These are phyloP conservation scores for Manis javanica DNA, from an alignment of 2,797 vertebrate species.

Conservation along the genomic window DNA sequence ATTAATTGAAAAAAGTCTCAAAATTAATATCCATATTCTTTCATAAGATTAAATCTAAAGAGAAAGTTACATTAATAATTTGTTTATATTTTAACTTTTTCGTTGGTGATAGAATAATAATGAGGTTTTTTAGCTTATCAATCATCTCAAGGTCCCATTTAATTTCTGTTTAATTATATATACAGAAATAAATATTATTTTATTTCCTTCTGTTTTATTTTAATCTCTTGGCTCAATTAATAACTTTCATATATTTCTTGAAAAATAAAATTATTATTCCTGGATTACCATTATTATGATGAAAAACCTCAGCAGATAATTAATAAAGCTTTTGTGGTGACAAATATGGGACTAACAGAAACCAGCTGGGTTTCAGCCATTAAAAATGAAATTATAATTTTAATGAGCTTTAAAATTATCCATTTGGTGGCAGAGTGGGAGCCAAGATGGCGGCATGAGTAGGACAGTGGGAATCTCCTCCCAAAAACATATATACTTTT, in stretches of 20 bases:
- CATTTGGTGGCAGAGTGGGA: too few species aligned
- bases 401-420: conserved; percentile 82
- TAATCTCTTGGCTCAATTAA: conserved; percentile 67
- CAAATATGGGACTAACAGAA: conserved; percentile 37
- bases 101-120: not conserved
- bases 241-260: conserved; percentile 18
- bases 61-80: conserved; percentile 8
- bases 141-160: conserved; percentile 3
- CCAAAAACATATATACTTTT: too few species aligned
- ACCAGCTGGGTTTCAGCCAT: conserved; percentile 62
- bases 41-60: not conserved
- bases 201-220: conserved; percentile 5
- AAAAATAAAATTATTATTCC: conserved; percentile 58
- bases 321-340: conserved; percentile 68
- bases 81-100: conserved; percentile 43
- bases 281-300: conserved; percentile 26
- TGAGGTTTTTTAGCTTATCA: not conserved
- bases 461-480: too few species aligned
- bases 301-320: conserved; percentile 74
- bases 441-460: too few species aligned
- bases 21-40: not conserved
- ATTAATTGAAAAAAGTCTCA: not conserved
- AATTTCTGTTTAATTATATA: not conserved
- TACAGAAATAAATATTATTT: not conserved
- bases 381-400: conserved; percentile 82